phyloP scores from a whole-genome alignment of 2,888 invertebrate genomes.

The Alviniconcha strummeri region DNA sequence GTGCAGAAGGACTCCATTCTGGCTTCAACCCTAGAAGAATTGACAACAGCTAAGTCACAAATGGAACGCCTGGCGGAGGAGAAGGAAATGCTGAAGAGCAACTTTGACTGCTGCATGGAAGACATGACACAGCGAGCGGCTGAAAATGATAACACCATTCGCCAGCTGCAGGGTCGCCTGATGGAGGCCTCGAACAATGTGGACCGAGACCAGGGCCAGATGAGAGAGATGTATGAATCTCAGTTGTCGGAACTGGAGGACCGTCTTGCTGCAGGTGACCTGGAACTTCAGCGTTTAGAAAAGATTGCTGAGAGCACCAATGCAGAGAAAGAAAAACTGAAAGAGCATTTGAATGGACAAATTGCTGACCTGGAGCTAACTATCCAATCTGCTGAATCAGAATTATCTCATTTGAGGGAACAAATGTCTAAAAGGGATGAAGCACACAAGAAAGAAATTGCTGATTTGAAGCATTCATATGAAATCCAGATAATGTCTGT shows the following conservation, averaged over 20 bases:
- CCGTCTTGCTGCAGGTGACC: constrained; percentile 32
- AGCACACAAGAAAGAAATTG: constrained; percentile 39
- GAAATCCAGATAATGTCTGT: constrained; percentile 42
- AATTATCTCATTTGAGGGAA: constrained; percentile 35
- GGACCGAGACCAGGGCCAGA: constrained; percentile 42
- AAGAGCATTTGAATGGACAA: constrained; percentile 39
- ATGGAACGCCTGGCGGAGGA: constrained; percentile 39
- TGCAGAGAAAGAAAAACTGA: constrained; percentile 30
- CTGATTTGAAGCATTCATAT: constrained; percentile 38
- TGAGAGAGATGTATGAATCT: constrained; percentile 47
- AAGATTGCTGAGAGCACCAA: constrained; percentile 26
- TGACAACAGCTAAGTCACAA: constrained; percentile 6
- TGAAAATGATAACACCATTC: constrained; percentile 39
- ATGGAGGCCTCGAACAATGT: constrained; percentile 44
- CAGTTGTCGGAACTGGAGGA: constrained; percentile 42
- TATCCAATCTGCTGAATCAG: constrained; percentile 36
- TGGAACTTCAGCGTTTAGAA: constrained; percentile 33
- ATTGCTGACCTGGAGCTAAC: constrained; percentile 41
- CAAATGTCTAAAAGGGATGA: constrained; percentile 35
- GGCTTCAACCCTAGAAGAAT: constrained; percentile 27
- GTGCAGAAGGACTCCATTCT: constrained; percentile 36
- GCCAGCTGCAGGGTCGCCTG: constrained; percentile 38
- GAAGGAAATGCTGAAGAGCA: constrained; percentile 44
- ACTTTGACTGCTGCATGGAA: constrained; percentile 48
- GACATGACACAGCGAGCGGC: constrained; percentile 41